Percentiles rank a stretch among this genome's conserved stretches.
phyloP scores from a whole-genome alignment of 2,888 invertebrate genomes.

The Plemyria rubiginata region DNA sequence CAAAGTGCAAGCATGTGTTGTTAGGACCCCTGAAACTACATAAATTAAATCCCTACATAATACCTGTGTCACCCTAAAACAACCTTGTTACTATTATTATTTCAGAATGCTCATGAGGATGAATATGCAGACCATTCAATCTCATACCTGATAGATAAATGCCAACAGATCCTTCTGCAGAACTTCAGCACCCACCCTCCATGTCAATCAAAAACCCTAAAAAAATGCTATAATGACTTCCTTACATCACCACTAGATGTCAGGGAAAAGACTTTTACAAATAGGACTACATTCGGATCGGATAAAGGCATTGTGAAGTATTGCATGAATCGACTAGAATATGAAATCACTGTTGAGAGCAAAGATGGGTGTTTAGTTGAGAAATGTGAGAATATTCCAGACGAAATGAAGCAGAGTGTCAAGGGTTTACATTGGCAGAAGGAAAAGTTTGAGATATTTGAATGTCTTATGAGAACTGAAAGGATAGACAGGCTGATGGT shows the following conservation, averaged over 20 bases:
- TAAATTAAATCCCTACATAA: neutral
- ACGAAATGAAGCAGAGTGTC: constrained; percentile 66
- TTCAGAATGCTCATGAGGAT: constrained; percentile 78
- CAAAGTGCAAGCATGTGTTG: too few species aligned
- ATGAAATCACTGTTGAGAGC: constrained; percentile 66
- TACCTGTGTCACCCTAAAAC: neutral
- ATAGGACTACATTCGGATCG: constrained; percentile 60
- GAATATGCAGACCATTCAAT: constrained; percentile 55
- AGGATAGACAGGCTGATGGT: constrained; percentile 81
- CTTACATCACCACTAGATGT: constrained; percentile 64
- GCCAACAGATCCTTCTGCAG: constrained; percentile 65
- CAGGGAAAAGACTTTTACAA: constrained; percentile 66
- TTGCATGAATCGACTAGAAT: constrained; percentile 69
- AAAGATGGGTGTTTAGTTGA: constrained; percentile 66
- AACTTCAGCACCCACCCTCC: constrained; percentile 73
- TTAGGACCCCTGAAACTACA: too few species aligned
- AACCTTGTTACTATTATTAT: constrained; percentile 33
- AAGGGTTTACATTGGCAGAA: constrained; percentile 73
- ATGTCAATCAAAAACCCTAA: constrained; percentile 59
- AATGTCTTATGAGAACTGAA: constrained; percentile 63
- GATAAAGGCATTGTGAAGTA: constrained; percentile 71
- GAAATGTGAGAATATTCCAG: constrained; percentile 63
- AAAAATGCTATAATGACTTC: constrained; percentile 67
- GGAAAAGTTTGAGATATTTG: constrained; percentile 73
- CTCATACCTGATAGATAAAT: constrained; percentile 62